A percentile compares a stretch with the other conserved stretches of the same genome.
Evolutionary conservation across 2,888 invertebrate genomes (phyloP).

Genomic region (Pseudanteris insignis): DNA sequence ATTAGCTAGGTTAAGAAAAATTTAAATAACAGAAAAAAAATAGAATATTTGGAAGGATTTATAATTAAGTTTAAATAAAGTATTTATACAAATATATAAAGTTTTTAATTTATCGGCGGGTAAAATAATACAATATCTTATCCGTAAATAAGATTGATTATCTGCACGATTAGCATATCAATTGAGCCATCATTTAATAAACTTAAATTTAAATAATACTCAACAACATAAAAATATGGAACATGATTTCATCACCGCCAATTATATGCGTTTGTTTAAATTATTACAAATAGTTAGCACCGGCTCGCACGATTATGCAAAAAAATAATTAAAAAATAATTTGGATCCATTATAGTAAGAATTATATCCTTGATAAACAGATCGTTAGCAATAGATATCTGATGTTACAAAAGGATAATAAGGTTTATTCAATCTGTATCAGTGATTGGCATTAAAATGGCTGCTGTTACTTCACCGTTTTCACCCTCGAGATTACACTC

Average conservation of each 20-base stretch:
- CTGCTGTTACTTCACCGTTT: constrained; percentile 14
- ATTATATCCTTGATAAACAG: too few species aligned
- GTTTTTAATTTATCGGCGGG: constrained; percentile 17
- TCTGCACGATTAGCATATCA: constrained; percentile 5
- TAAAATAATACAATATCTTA: constrained; percentile 15
- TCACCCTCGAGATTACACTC: constrained; percentile 27
- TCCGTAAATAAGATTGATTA: neutral
- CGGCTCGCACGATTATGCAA: neutral
- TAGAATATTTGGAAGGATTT: too few species aligned
- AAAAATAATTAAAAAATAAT: constrained; percentile 8
- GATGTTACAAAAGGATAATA: too few species aligned
- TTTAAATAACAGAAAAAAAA: too few species aligned
- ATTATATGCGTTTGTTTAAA: constrained; percentile 6
- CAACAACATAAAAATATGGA: constrained; percentile 16
- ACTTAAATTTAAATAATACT: constrained; percentile 19
- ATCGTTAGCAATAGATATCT: too few species aligned
- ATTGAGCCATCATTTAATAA: neutral
- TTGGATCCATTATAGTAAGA: neutral
- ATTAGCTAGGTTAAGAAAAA: too few species aligned
- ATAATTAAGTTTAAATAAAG: neutral
- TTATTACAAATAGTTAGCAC: constrained; percentile 3
- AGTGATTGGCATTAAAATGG: constrained; percentile 22
- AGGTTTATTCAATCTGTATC: neutral
- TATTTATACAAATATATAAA: constrained; percentile 15
- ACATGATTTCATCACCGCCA: constrained; percentile 16